Conservation (phyloP, 2,888 invertebrate species). For the Scaeva pyrastri region DNA sequence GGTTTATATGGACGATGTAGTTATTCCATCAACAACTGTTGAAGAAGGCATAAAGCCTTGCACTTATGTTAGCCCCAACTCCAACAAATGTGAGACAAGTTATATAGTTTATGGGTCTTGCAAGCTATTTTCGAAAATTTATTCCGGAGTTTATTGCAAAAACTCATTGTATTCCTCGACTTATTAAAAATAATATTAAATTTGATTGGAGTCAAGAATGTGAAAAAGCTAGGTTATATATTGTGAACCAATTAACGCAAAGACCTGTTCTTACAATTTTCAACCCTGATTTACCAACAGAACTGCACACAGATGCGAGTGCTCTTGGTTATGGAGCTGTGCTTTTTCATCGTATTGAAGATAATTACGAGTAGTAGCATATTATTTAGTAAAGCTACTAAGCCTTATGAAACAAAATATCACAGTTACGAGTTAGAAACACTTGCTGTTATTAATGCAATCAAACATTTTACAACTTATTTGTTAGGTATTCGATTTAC, state of each 20-base stretch:
- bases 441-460: too few relatives aligned
- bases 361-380: too few relatives aligned
- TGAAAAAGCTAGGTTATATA: constrained; percentile 8
- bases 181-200: neutral
- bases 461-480: too few relatives aligned
- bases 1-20: constrained; percentile 4
- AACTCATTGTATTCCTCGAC: neutral
- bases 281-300: neutral
- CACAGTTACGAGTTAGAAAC: too few relatives aligned
- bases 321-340: neutral
- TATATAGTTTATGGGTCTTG: constrained; percentile 24
- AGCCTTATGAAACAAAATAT: too few relatives aligned
- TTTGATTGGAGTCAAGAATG: neutral
- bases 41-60: neutral
- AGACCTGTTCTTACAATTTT: constrained; percentile 24
- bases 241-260: constrained; percentile 6
- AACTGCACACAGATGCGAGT: constrained; percentile 37
- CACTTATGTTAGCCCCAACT: neutral
- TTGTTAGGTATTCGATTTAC: too few relatives aligned
- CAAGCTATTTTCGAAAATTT: constrained; percentile 40
- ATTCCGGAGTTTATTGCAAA: constrained; percentile 22
- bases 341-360: too few relatives aligned
- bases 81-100: constrained; percentile 16
- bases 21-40: neutral
- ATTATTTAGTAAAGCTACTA: too few relatives aligned